Conservation (phyloP, 2,888 invertebrate species). For the Euphydryas editha region DNA sequence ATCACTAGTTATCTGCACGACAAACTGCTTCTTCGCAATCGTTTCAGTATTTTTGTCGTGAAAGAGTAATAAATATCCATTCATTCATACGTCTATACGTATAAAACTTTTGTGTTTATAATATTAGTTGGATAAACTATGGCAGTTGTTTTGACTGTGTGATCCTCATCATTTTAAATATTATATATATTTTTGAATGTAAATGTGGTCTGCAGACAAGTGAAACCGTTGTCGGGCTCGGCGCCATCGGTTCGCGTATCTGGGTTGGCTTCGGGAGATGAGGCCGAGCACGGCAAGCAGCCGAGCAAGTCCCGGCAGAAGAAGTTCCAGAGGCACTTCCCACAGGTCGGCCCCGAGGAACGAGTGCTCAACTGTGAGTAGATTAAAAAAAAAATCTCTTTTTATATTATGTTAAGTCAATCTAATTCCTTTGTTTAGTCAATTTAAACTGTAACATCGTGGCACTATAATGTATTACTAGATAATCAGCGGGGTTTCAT, state of each 20-base stretch:
- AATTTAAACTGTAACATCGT: too few relatives aligned
- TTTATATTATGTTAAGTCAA: too few relatives aligned
- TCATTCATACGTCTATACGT: too few relatives aligned
- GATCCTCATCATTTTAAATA: background rate
- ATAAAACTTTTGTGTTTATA: background rate
- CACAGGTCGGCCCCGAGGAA: slow-evolving; percentile 92
- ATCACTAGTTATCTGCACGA: too few relatives aligned
- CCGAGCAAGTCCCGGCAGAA: slow-evolving; percentile 91
- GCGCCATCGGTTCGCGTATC: slow-evolving; percentile 36
- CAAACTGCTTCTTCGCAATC: too few relatives aligned
- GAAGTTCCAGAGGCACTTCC: slow-evolving; percentile 95
- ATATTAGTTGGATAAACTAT: background rate
- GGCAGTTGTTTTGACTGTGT: too few relatives aligned
- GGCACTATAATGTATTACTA: too few relatives aligned
- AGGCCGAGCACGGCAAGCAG: slow-evolving; percentile 72
- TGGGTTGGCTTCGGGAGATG: slow-evolving; percentile 55
- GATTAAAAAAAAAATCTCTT: too few relatives aligned
- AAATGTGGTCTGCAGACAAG: slow-evolving; percentile 68
- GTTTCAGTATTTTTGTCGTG: too few relatives aligned
- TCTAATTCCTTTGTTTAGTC: too few relatives aligned
- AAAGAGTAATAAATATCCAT: too few relatives aligned
- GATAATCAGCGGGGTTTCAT: too few relatives aligned
- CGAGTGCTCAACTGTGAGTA: slow-evolving; percentile 92
- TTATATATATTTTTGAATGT: background rate
- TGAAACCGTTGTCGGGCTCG: slow-evolving; percentile 83